Base-by-base conservation (phyloP, 2,888 invertebrate species). In the Adineta ricciae region DNA sequence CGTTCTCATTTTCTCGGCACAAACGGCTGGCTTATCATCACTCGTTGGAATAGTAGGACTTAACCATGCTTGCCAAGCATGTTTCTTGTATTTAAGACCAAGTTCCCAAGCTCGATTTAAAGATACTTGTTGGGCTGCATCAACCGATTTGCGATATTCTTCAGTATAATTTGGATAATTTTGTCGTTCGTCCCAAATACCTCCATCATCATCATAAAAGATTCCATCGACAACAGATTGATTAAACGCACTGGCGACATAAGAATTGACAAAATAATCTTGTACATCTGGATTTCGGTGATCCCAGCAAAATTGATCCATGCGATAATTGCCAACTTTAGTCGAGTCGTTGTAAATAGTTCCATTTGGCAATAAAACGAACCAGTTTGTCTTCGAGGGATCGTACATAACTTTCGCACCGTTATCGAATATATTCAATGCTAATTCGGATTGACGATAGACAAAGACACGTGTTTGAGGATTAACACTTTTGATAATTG, bases 221-320 rank as follows among this genome's bases (percentile, higher is more conserved):
- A 78, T 78, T 11, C 78, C 78, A 41, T 78, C 78, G 14, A 78
- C 41, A 38, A n/a, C 5, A n/a, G 78, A 41, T 78, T 78, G 78
- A 41, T 78, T 41, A n/a, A 78, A 78, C 7, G 78, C 78, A 41
- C 78, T 78, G 41, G 36, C 78, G 0, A 78, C 9, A n/a, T 78
- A 78, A 41, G 21, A 41, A n/a, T 78, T 41, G 11, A 78, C 78
- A 78, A 78, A 78, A 41, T 78, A 78, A n/a, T 78, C 78, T 41
- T n/a, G 78, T n/a, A 78, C 78, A 21, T 38, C 14, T 41, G 78
- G 78, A 78, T 78, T 78, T 78, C 78, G 38, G 41, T 78, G 78
- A 78, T 78, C 78, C 78, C 78, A 78, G n/a, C 78, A 78, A n/a
- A 78, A 78, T 41, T 78, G 78, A 78, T 78, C 78, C 78, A 78